These are phyloP conservation scores for Pimephales promelas DNA, from an alignment of 2,113 vertebrate species.

Conservation along the genomic window DNA sequence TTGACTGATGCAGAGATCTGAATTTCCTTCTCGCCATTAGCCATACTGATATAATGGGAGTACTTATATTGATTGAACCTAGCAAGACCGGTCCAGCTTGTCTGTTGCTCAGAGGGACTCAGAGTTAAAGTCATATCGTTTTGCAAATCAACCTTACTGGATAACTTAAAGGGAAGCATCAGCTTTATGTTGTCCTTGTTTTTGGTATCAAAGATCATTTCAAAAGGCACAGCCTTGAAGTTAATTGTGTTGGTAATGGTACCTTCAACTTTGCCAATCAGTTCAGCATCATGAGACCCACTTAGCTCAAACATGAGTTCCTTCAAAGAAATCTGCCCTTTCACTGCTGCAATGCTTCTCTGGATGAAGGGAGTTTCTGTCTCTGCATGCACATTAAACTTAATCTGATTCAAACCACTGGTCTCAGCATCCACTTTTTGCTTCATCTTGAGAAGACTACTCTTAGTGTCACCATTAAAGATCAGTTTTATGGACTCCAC, in stretches of 20 bases:
- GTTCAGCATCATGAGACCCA: slow-evolving; percentile 78
- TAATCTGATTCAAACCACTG: slow-evolving; percentile 66
- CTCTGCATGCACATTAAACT: slow-evolving; percentile 78
- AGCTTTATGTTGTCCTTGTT: slow-evolving; percentile 85
- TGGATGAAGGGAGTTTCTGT: slow-evolving; percentile 79
- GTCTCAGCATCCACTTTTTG: slow-evolving; percentile 78
- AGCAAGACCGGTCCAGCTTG: slow-evolving; percentile 75
- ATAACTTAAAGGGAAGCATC: slow-evolving; percentile 76
- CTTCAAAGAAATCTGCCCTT: slow-evolving; percentile 71
- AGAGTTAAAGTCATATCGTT: slow-evolving; percentile 83
- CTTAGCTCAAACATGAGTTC: slow-evolving; percentile 78
- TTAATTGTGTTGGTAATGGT: slow-evolving; percentile 79
- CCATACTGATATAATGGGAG: slow-evolving; percentile 78
- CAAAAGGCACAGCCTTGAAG: slow-evolving; percentile 70
- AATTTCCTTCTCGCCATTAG: slow-evolving; percentile 78
- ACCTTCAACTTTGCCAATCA: slow-evolving; percentile 78
- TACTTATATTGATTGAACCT: slow-evolving; percentile 88
- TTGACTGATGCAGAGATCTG: slow-evolving; percentile 74
- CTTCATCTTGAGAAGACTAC: slow-evolving; percentile 78
- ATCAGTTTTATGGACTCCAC: slow-evolving; percentile 69
- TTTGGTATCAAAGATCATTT: slow-evolving; percentile 74
- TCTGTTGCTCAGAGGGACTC: slow-evolving; percentile 76
- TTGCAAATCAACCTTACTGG: slow-evolving; percentile 85
- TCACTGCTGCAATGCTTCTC: slow-evolving; percentile 75
- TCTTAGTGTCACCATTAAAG: slow-evolving; percentile 78